These are phyloP conservation scores for Pseudochirops cupreus DNA, from an alignment of 2,797 vertebrate genomes.

Conservation along the genomic window DNA sequence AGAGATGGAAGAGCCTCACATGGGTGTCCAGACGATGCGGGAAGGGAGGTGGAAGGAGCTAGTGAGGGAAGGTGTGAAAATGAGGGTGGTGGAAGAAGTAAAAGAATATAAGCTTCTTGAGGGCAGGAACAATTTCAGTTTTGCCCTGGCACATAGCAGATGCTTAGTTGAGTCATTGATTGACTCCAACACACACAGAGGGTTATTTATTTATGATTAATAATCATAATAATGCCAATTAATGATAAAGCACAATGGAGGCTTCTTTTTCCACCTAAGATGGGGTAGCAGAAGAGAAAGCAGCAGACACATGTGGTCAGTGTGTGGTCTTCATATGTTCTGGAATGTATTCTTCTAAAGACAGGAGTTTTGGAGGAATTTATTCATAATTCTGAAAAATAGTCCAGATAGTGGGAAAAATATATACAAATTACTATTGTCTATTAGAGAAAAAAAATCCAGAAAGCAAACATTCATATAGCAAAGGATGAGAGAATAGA, in stretches of 20 bases:
- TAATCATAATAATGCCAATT: not conserved
- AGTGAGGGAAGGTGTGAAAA: not conserved
- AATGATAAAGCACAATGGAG: not conserved
- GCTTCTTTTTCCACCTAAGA: not conserved
- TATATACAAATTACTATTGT: not conserved
- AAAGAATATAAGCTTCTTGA: not conserved
- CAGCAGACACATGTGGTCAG: not conserved
- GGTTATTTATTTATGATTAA: not conserved
- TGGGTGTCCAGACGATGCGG: not conserved
- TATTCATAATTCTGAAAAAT: not conserved
- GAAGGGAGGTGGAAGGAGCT: not conserved
- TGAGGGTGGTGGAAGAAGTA: not conserved
- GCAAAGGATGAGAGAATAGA: not conserved
- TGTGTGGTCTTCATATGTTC: not conserved
- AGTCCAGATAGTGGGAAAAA: not conserved
- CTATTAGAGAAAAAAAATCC: not conserved
- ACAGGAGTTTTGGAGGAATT: not conserved
- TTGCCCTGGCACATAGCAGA: not conserved
- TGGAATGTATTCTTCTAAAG: not conserved
- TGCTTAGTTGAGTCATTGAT: not conserved
- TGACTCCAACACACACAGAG: no score
- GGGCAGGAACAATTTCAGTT: not conserved
- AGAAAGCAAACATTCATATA: not conserved
- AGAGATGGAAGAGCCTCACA: not conserved
- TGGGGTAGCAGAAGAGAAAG: not conserved